Percentiles rank a stretch among this genome's conserved stretches.
Conservation (phyloP, 23 tunicate genomes). For the Halocynthia roretzi region DNA sequence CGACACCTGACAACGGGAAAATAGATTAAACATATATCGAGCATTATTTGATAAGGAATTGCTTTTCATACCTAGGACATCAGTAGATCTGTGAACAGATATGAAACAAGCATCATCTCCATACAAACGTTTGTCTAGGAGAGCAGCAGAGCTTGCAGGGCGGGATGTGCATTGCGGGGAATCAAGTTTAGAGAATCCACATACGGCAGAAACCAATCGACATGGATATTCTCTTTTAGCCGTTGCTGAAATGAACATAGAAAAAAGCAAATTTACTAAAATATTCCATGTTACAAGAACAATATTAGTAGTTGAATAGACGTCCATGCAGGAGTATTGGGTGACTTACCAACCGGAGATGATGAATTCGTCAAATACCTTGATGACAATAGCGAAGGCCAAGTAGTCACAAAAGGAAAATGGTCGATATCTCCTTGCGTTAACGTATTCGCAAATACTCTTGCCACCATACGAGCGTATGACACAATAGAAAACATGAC, state of each 20-base stretch:
- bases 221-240: slow-evolving; percentile 43
- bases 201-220: slow-evolving; percentile 78
- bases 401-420: slow-evolving; percentile 30
- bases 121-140: slow-evolving; percentile 57
- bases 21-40: background rate
- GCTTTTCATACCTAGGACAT: slow-evolving; percentile 56
- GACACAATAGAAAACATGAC: slow-evolving; percentile 74
- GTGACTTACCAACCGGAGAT: background rate
- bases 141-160: slow-evolving; percentile 52
- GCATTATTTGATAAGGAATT: background rate
- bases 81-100: slow-evolving; percentile 51
- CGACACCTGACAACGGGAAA: slow-evolving; percentile 64
- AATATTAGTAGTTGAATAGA: too few relatives aligned
- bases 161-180: slow-evolving; percentile 46
- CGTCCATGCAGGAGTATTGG: too few relatives aligned
- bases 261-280: background rate
- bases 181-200: slow-evolving; percentile 82
- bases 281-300: background rate
- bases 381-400: slow-evolving; percentile 12
- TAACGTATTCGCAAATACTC: slow-evolving; percentile 55
- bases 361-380: slow-evolving; percentile 4
- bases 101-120: slow-evolving; percentile 97
- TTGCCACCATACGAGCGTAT: slow-evolving; percentile 54
- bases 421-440: slow-evolving; percentile 51
- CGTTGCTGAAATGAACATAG: slow-evolving; percentile 5